These are phyloP conservation scores for Poicephalus gulielmi DNA, from an alignment of 2,113 vertebrate species.

Conservation along the genomic window DNA sequence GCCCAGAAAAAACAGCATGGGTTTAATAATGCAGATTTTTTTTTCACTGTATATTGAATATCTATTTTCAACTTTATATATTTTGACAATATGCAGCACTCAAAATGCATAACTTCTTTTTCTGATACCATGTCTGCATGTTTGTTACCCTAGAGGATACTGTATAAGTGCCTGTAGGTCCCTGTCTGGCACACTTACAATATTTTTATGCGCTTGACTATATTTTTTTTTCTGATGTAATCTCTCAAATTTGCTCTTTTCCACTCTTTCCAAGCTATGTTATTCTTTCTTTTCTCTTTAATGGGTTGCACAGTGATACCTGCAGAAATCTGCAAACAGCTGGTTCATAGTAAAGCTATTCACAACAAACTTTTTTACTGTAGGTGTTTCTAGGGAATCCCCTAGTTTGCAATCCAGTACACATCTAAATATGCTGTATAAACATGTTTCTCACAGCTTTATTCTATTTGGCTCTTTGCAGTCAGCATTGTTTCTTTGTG, in stretches of 20 bases:
- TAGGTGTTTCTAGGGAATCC: slow-evolving; percentile 22
- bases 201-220: neutral
- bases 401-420: neutral
- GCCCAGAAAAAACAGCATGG: neutral
- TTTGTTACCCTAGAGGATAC: neutral
- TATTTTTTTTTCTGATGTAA: neutral
- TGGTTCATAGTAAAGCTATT: neutral
- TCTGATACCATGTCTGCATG: neutral
- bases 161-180: neutral
- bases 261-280: neutral
- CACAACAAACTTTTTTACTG: neutral
- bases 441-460: neutral
- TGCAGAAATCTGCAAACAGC: neutral
- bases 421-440: neutral
- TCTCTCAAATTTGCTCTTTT: neutral
- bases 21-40: neutral
- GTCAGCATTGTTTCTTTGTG: neutral
- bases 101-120: neutral
- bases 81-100: neutral
- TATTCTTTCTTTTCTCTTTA: neutral
- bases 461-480: neutral
- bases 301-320: neutral
- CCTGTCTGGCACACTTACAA: neutral
- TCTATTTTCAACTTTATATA: neutral
- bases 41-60: neutral